Conservation (phyloP, 35 echinoderm and acorn worm genomes). For the Apostichopus californicus region DNA sequence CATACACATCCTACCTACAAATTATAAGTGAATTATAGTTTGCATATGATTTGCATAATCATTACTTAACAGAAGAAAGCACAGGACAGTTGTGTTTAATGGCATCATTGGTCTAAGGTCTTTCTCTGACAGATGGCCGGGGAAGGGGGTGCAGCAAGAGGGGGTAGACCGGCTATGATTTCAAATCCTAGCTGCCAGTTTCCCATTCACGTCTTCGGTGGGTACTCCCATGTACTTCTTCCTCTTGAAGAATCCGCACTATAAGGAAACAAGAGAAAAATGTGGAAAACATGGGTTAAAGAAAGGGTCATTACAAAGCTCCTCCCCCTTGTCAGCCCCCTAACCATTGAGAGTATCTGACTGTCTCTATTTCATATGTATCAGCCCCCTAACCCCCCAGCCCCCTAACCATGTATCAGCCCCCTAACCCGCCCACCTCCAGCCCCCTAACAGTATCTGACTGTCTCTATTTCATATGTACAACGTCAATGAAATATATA, state of each 20-base stretch:
- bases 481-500: too few relatives aligned
- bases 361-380: too few relatives aligned
- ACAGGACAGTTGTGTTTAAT: background rate
- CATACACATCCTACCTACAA: too few relatives aligned
- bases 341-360: too few relatives aligned
- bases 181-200: slow-evolving; percentile 15
- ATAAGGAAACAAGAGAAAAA: background rate
- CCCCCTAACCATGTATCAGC: too few relatives aligned
- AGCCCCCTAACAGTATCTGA: too few relatives aligned
- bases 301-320: too few relatives aligned
- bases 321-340: too few relatives aligned
- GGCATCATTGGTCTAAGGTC: background rate
- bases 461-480: too few relatives aligned
- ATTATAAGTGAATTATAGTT: too few relatives aligned
- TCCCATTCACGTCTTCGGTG: slow-evolving; percentile 7
- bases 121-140: background rate
- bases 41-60: background rate
- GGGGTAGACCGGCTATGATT: background rate
- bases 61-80: background rate
- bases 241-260: slow-evolving; percentile 44
- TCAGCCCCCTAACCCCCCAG: too few relatives aligned
- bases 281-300: background rate
- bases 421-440: too few relatives aligned
- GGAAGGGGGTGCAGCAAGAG: background rate
- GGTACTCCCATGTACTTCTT: slow-evolving; percentile 10